Percentiles rank a stretch among this genome's conserved stretches.
phyloP scores from a whole-genome alignment of 2,888 invertebrate species.

The Tetragnatha montana region DNA sequence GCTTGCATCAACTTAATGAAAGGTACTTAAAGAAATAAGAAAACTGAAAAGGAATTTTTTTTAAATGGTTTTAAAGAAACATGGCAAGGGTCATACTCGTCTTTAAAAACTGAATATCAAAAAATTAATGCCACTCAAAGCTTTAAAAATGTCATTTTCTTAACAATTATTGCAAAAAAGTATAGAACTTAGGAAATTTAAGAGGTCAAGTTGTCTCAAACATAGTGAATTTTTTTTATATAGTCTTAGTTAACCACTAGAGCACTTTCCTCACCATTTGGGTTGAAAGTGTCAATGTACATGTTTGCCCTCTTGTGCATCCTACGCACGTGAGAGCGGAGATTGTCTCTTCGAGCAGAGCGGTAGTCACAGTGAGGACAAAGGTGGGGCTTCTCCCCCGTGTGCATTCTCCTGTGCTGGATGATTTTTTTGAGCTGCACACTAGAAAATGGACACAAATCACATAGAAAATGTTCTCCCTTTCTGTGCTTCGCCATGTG shows the following conservation, averaged over 20 bases:
- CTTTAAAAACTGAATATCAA: too few species aligned
- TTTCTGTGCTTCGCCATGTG: conserved; percentile 79
- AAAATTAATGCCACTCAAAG: too few species aligned
- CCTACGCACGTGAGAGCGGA: conserved; percentile 79
- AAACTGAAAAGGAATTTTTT: too few species aligned
- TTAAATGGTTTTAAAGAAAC: too few species aligned
- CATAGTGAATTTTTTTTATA: too few species aligned
- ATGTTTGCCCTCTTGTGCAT: conserved; percentile 80
- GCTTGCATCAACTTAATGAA: too few species aligned
- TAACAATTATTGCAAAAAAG: too few species aligned
- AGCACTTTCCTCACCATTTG: conserved; percentile 75
- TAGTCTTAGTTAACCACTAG: not conserved
- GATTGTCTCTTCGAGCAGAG: conserved; percentile 79
- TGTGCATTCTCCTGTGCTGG: conserved; percentile 80
- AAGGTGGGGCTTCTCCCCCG: conserved; percentile 80
- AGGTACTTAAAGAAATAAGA: too few species aligned
- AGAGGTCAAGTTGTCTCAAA: too few species aligned
- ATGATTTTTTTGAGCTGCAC: conserved; percentile 80
- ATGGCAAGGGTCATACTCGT: too few species aligned
- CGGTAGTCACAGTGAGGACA: conserved; percentile 80
- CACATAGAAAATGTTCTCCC: conserved; percentile 79
- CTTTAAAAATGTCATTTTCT: too few species aligned
- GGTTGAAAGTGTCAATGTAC: conserved; percentile 80
- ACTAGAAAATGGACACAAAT: conserved; percentile 79
- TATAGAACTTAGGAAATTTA: too few species aligned